Percentiles rank a stretch among this genome's conserved stretches.
phyloP scores from a whole-genome alignment of 2,888 invertebrate species.

The Andrena flavipes region DNA sequence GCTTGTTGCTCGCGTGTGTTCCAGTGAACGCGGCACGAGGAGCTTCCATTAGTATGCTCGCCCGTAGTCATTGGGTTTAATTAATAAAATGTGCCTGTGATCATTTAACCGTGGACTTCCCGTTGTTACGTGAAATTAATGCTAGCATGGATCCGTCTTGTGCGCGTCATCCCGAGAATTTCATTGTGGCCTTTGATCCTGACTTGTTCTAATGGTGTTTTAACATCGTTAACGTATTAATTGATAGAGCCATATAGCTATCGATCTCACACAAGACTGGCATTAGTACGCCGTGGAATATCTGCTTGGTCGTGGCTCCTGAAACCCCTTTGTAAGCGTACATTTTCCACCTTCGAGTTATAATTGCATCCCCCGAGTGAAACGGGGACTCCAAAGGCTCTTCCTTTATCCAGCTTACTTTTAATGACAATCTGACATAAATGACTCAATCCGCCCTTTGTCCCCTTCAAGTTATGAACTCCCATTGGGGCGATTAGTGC shows the following conservation, averaged over 20 bases:
- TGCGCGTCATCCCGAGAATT: neutral
- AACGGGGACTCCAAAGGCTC: constrained; percentile 12
- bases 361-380: constrained; percentile 44
- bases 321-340: constrained; percentile 8
- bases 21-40: neutral
- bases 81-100: constrained; percentile 3
- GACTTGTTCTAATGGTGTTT: constrained; percentile 3
- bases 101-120: constrained; percentile 7
- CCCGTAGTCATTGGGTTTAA: constrained; percentile 14
- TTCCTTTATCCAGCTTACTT: constrained; percentile 2
- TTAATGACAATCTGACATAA: neutral
- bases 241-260: neutral
- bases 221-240: constrained; percentile 16
- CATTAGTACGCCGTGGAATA: neutral
- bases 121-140: neutral
- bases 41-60: neutral
- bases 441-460: constrained; percentile 16
- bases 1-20: neutral
- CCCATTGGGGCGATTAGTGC: neutral
- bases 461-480: neutral
- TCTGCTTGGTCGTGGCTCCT: constrained; percentile 7
- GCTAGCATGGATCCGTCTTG: neutral
- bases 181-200: constrained; percentile 7
- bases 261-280: neutral
- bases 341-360: constrained; percentile 24